Evolutionary conservation across 2,797 vertebrate genomes (phyloP).

Genomic region (Argyrosomus regius): DNA sequence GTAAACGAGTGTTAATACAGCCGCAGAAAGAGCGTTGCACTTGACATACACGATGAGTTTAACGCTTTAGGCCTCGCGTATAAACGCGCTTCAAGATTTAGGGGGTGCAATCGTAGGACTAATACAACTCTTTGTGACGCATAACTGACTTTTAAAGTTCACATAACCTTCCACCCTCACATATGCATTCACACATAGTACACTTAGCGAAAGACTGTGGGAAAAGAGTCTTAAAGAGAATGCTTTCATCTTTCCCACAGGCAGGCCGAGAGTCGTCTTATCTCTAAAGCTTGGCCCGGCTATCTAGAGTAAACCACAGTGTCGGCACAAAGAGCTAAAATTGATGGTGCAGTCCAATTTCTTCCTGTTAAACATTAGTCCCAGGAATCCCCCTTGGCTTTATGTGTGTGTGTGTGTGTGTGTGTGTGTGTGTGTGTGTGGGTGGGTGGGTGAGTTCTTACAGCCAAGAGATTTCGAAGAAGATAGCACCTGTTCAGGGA

Average conservation of each 20-base stretch:
- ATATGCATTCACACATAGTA: constrained; percentile 9
- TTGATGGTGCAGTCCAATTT: constrained; percentile 69
- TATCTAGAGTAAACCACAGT: constrained; percentile 79
- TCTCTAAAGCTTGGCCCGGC: constrained; percentile 73
- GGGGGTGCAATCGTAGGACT: constrained; percentile 9
- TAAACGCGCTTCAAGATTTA: constrained; percentile 27
- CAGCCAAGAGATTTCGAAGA: constrained; percentile 62
- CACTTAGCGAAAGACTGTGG: constrained; percentile 12
- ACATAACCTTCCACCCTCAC: not conserved
- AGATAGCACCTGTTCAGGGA: constrained; percentile 72
- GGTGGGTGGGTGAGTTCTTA: constrained; percentile 30
- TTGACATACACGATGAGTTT: constrained; percentile 26
- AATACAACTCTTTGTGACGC: constrained; percentile 10
- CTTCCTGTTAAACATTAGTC: constrained; percentile 80
- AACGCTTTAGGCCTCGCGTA: constrained; percentile 5
- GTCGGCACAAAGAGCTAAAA: constrained; percentile 70
- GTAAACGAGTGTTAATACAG: constrained; percentile 19
- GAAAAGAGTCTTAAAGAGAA: constrained; percentile 55
- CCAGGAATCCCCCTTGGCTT: constrained; percentile 74
- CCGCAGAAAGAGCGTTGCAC: not conserved
- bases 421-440: constrained; percentile 22
- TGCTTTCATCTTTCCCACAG: constrained; percentile 78
- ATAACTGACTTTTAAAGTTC: constrained; percentile 7
- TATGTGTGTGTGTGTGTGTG: constrained; percentile 27
- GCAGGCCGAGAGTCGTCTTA: constrained; percentile 76